phyloP scores from a whole-genome alignment of 1,140 invertebrate species.

The Pogonomyrmex barbatus region DNA sequence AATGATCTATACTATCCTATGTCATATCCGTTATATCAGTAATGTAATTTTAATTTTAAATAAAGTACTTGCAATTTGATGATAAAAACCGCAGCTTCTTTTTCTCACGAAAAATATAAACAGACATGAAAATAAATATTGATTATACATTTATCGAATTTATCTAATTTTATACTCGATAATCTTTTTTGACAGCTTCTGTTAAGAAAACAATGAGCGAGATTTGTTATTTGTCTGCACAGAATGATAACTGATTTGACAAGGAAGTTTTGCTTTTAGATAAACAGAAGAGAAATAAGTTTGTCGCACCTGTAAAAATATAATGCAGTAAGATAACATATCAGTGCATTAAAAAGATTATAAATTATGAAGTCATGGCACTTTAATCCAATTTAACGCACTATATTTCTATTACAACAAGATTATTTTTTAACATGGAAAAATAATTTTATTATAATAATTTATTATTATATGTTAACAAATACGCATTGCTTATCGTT shows the following conservation, averaged over 20 bases:
- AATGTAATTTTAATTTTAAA: not conserved
- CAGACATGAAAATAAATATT: not conserved
- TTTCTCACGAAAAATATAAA: not conserved
- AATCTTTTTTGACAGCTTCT: not conserved
- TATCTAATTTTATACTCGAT: not conserved
- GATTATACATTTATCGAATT: not conserved
- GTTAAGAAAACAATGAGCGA: not conserved
- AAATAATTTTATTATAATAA: not conserved
- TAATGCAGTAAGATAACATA: constrained; percentile 15
- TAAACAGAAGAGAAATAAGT: constrained; percentile 4
- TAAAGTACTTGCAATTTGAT: not conserved
- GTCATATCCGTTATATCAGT: not conserved
- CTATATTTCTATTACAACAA: too few species aligned
- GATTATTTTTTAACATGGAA: constrained; percentile 4
- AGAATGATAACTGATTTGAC: not conserved
- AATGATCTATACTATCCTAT: not conserved
- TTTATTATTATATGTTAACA: too few species aligned
- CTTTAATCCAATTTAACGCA: not conserved
- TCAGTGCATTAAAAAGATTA: not conserved
- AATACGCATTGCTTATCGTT: not conserved
- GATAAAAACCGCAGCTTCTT: not conserved
- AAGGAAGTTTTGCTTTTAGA: not conserved
- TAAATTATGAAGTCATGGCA: not conserved
- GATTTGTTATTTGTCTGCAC: not conserved
- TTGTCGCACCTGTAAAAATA: constrained; percentile 7